Conservation (phyloP, 1,140 invertebrate genomes). For the Dufourea novaeangliae region DNA sequence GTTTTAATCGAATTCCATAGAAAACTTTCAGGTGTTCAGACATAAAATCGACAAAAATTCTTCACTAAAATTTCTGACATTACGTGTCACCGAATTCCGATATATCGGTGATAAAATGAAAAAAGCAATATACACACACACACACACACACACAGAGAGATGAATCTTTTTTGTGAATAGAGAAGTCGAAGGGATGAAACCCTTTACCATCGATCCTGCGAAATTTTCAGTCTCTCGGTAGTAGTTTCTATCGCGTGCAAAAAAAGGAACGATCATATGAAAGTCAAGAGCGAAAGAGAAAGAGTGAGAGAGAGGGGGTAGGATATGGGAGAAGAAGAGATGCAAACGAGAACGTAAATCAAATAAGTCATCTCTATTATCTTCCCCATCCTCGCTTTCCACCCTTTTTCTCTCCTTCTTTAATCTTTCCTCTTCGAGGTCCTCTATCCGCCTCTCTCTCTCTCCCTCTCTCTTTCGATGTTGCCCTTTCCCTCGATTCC, state of each 20-base stretch:
- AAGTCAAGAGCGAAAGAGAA: not conserved
- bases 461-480: too few species aligned
- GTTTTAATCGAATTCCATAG: constrained; percentile 34
- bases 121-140: too few species aligned
- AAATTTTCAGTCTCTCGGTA: constrained; percentile 40
- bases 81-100: constrained; percentile 1
- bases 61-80: constrained; percentile 35
- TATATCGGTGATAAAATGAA: not conserved
- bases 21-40: constrained; percentile 46
- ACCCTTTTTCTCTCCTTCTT: not conserved
- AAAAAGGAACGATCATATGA: constrained; percentile 6
- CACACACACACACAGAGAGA: too few species aligned
- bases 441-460: not conserved
- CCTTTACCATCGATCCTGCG: constrained; percentile 27
- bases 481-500: not conserved
- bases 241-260: constrained; percentile 14
- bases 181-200: not conserved
- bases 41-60: constrained; percentile 34
- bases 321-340: constrained; percentile 10
- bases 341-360: constrained; percentile 58
- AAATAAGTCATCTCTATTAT: constrained; percentile 55
- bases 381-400: constrained; percentile 4
- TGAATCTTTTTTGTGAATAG: constrained; percentile 19
- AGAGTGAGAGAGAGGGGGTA: constrained; percentile 4
- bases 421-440: constrained; percentile 22